Evolutionary conservation across 2,888 invertebrate species (phyloP).

Genomic region (Pterostichus madidus): DNA sequence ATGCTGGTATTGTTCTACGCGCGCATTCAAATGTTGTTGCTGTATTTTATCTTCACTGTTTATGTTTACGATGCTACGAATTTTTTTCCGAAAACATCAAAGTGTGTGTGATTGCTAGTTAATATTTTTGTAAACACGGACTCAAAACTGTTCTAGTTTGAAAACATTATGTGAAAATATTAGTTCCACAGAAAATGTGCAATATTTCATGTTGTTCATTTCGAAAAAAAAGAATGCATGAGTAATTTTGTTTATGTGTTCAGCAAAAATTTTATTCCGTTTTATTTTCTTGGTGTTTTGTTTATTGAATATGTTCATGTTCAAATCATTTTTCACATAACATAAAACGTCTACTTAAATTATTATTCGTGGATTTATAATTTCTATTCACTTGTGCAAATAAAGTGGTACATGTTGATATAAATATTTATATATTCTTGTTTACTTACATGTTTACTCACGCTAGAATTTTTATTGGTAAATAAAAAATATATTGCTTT

Average conservation of each 20-base stretch:
- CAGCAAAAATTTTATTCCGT: conserved; percentile 42
- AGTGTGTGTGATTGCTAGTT: conserved; percentile 50
- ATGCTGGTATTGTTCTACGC: conserved; percentile 48
- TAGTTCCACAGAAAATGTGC: conserved; percentile 40
- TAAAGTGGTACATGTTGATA: neutral
- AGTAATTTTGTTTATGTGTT: conserved; percentile 40
- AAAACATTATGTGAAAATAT: conserved; percentile 49
- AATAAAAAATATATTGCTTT: conserved; percentile 24
- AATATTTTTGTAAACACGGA: conserved; percentile 52
- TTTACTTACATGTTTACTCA: conserved; percentile 26
- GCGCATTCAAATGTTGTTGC: conserved; percentile 36
- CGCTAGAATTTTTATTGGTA: neutral
- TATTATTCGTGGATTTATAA: conserved; percentile 2
- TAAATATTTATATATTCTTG: conserved; percentile 20
- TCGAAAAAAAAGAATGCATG: conserved; percentile 20
- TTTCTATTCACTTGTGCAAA: conserved; percentile 30
- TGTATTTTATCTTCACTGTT: conserved; percentile 45
- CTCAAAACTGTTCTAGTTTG: conserved; percentile 39
- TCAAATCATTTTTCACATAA: neutral
- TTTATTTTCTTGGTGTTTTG: conserved; percentile 38
- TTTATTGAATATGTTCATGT: neutral
- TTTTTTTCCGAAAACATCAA: conserved; percentile 36
- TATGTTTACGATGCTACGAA: conserved; percentile 52
- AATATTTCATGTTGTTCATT: conserved; percentile 35
- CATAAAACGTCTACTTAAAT: neutral